Base-by-base conservation (phyloP, 2,797 vertebrate species). In the Calcarius lapponicus region DNA sequence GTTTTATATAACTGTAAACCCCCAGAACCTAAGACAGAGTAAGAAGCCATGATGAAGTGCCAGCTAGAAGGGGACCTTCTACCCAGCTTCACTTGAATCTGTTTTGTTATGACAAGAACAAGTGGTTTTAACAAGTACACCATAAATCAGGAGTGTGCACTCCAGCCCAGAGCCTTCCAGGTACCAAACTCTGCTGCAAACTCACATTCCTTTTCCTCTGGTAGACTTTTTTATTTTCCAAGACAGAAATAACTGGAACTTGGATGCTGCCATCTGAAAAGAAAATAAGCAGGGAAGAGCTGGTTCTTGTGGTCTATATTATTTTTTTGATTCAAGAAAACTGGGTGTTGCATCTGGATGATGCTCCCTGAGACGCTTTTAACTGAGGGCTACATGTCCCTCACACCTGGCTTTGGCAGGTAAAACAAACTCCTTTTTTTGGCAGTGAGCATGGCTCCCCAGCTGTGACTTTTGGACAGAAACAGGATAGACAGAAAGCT, bases 1-100 rank as follows among this genome's bases (percentile, higher is more conserved):
- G 92, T 97, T 97, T 97, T 97, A 97, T 97, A 97, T 97, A 95
- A 97, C 95, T 97, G 96, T 97, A 97, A 98, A 97, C 95, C 91
- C 93, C 86, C 88, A 95, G 95, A 93, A 96, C 94, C 90, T 90
- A 96, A 94, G 96, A 96, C 94, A 92, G 95, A 38, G 82, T 89
- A 94, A 97, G 94, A 86, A 96, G 90, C 86, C 95, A 95, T 95
- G 96, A 96, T 96, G 96, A 95, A 97, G 93, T 95, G 94, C 95
- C 89, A 96, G 50, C 95, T 83, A 95, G 81, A 75, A 97, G 56
- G 94, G 93, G 82, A 69, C 85, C 54, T 87, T 92, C 95, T 92
- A 80, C 91, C 84, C 92, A 96, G 90, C 81, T 62, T 73, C 79
- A 15, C 92, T 95, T 91, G 65, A 36, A 84, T 96, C 93, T 86